Percentiles rank a stretch among this genome's conserved stretches.
Evolutionary conservation across 2,888 invertebrate species (phyloP).

Genomic region (Melikaiella ostensackeni): DNA sequence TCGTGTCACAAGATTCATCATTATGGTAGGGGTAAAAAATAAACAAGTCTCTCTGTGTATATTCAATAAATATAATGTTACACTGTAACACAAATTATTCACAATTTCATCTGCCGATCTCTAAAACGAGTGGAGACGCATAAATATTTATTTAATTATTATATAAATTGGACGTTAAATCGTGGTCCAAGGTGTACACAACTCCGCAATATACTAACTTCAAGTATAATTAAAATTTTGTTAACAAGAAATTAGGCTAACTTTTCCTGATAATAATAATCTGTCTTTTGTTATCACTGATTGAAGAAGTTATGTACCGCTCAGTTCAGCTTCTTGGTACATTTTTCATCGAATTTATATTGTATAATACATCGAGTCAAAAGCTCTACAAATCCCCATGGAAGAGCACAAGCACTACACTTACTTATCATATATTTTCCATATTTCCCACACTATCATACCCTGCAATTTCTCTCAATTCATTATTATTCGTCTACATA

Average conservation of each 20-base stretch:
- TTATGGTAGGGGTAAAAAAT: not conserved
- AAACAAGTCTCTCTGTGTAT: constrained; percentile 65
- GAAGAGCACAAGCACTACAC: too few relatives aligned
- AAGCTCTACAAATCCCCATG: too few relatives aligned
- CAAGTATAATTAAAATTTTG: not conserved
- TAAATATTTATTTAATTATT: not conserved
- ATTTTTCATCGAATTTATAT: not conserved
- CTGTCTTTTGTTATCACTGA: not conserved
- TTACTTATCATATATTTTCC: not conserved
- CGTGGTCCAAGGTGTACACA: not conserved
- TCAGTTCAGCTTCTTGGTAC: not conserved
- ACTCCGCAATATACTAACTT: not conserved
- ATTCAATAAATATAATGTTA: constrained; percentile 74
- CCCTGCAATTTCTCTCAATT: not conserved
- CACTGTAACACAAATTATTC: constrained; percentile 65
- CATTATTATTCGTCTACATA: not conserved
- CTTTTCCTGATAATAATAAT: not conserved
- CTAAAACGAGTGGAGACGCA: not conserved
- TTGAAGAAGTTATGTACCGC: not conserved
- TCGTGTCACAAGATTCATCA: not conserved
- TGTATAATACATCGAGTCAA: not conserved
- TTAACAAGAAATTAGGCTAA: not conserved
- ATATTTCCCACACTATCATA: too few relatives aligned
- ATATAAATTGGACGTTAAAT: constrained; percentile 4
- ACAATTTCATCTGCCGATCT: constrained; percentile 8